Evolutionary conservation across 2,888 invertebrate genomes (phyloP), one percentile per base, ranked within the genome.

Genomic region (Oscheius sp.): DNA sequence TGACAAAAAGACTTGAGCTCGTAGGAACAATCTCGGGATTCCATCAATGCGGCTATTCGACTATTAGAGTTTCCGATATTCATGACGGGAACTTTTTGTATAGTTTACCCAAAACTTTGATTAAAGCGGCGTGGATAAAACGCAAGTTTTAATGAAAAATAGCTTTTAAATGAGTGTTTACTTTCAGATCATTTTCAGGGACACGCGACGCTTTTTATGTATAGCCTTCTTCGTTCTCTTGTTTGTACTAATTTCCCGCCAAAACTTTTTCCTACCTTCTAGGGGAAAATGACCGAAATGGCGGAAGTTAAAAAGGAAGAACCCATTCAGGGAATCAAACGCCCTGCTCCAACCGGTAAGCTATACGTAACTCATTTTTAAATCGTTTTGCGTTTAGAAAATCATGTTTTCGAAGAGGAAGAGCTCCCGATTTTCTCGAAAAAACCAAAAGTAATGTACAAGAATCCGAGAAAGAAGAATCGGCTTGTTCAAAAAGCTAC

Each of bases 381-480:
- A 5, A 7, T 0, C 21, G 7, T 42, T 42, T 42, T 29, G 2
- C 2, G 9, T 60, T 63, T 50, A 63, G 63, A 63, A 29, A 48
- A 63, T 21, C 63, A 29, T 13, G n/a, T 21, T 1, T 63, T 48
- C 29, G 47, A 47, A 29, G 63, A 63, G 11, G 63, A 63, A 63
- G 63, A 63, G 21, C 47, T 63, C 5, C 63, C 47, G 11, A 63
- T 63, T 21, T 63, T 63, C 63, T 47, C 63, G 7, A 63, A 63
- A 50, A 63, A 47, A 11, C 63, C 63, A 3, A 63, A 48, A 63
- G 5, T 48, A 4, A 35, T 60, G 32, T n/a, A 47, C 21, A 50
- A 48, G 29, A 63, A 42, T 42, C 42, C 42, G 42, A 3, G 50
- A 63, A 63, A 63, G n/a, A 48, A 48, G n/a, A 63, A 21, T 47